Percentiles rank a stretch among this genome's conserved stretches.
These are phyloP conservation scores for Acrocera orbiculus DNA, from an alignment of 2,888 invertebrate genomes.

Conservation along the genomic window DNA sequence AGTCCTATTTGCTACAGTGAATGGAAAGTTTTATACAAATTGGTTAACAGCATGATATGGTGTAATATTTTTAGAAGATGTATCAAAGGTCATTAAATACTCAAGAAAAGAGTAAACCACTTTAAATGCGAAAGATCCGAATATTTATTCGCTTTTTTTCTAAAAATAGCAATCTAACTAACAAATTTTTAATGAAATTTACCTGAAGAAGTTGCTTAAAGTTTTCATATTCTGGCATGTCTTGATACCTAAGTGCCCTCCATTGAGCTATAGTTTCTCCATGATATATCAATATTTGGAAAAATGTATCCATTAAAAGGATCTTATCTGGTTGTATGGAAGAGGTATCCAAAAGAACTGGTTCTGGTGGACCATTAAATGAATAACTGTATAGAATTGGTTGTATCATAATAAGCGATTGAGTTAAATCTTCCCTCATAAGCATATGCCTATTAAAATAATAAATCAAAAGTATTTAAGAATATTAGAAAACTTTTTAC, in stretches of 20 bases:
- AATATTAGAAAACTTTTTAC: conserved; percentile 31
- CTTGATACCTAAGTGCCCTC: conserved; percentile 89
- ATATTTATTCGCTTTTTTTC: too few species aligned
- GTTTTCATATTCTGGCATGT: conserved; percentile 93
- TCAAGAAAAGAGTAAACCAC: too few species aligned
- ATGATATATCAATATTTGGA: conserved; percentile 98
- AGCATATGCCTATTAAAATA: conserved; percentile 63
- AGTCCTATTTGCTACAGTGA: too few species aligned
- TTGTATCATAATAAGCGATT: conserved; percentile 98
- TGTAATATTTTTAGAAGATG: too few species aligned
- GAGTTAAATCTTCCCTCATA: conserved; percentile 91
- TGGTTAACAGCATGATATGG: too few species aligned
- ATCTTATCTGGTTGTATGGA: conserved; percentile 96
- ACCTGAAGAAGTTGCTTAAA: conserved; percentile 72
- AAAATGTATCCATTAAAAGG: conserved; percentile 98
- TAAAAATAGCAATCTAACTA: too few species aligned
- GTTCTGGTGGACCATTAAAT: conserved; percentile 93
- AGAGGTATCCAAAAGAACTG: conserved; percentile 91
- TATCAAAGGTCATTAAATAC: too few species aligned
- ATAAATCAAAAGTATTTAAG: too few species aligned
- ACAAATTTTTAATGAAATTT: conserved; percentile 2
- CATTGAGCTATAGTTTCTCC: conserved; percentile 98
- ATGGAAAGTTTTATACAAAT: too few species aligned
- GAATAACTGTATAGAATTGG: conserved; percentile 97
- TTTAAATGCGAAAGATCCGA: too few species aligned